phyloP scores from a whole-genome alignment of 2,113 vertebrate genomes.

The Zosterops pallidus region DNA sequence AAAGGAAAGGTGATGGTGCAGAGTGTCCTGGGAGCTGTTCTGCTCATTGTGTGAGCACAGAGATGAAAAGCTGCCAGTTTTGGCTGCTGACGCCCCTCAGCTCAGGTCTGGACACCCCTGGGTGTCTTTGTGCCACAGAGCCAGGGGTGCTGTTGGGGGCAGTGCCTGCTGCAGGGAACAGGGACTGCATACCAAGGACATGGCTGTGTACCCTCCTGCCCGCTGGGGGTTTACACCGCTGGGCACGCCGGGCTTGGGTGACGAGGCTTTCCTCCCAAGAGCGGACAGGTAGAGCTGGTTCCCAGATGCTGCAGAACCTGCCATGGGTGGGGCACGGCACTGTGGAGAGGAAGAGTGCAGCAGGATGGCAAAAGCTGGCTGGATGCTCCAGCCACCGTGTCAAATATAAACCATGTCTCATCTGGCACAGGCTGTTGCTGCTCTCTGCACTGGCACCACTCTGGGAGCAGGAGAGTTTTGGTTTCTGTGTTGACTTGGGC shows the following conservation, averaged over 20 bases:
- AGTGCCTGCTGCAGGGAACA: rapidly evolving
- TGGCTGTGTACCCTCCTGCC: background rate
- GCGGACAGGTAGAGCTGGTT: background rate
- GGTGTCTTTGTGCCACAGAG: rapidly evolving
- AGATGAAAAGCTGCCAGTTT: background rate
- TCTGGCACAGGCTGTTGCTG: rapidly evolving
- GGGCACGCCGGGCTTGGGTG: rapidly evolving
- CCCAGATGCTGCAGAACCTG: background rate
- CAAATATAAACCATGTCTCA: background rate
- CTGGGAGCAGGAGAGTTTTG: background rate
- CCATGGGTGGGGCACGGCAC: background rate
- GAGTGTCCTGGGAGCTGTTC: background rate
- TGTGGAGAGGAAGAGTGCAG: background rate
- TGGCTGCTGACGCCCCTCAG: background rate
- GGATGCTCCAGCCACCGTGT: rapidly evolving
- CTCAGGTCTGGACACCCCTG: background rate
- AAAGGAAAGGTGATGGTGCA: background rate
- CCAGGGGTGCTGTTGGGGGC: background rate
- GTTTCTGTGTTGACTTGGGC: background rate
- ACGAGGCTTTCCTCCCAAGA: rapidly evolving
- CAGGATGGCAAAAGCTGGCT: background rate
- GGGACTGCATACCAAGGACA: background rate
- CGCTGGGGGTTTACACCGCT: rapidly evolving
- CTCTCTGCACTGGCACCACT: background rate
- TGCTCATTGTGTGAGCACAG: rapidly evolving